Evolutionary conservation across 2,888 invertebrate species (phyloP).

Genomic region (Trypoxylon attenuatum): DNA sequence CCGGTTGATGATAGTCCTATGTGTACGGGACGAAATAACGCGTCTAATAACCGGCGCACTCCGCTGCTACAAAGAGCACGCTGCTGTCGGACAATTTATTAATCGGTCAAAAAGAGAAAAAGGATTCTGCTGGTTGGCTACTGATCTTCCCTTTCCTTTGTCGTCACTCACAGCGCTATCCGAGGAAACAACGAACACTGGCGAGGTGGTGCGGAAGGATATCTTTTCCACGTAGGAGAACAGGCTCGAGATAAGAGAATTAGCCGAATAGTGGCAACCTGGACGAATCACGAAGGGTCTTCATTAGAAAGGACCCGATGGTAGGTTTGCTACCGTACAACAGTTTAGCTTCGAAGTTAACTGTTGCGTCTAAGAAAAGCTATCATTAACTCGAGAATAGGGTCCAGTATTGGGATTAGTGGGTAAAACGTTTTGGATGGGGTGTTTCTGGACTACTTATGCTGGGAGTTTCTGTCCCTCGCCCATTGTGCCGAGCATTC

Average conservation of each 20-base stretch:
- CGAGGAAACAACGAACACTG: too few relatives aligned
- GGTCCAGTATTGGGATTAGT: conserved; percentile 58
- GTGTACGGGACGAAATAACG: conserved; percentile 29
- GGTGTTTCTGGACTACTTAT: conserved; percentile 54
- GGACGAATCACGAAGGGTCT: conserved; percentile 48
- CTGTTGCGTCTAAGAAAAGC: conserved; percentile 59
- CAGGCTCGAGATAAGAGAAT: conserved; percentile 29
- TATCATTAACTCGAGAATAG: conserved; percentile 58
- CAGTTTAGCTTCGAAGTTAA: conserved; percentile 53
- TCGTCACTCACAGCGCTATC: too few relatives aligned
- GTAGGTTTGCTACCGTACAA: conserved; percentile 51
- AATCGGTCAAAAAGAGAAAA: not conserved
- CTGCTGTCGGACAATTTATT: not conserved
- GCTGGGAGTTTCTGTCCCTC: conserved; percentile 19
- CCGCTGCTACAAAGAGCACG: not conserved
- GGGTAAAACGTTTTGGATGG: conserved; percentile 54
- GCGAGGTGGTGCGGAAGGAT: too few relatives aligned
- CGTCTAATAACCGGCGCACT: conserved; percentile 15
- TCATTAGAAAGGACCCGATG: conserved; percentile 53
- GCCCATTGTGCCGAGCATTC: conserved; percentile 9
- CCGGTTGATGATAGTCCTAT: conserved; percentile 35
- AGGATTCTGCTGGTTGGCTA: too few relatives aligned
- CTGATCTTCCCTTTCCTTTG: not conserved
- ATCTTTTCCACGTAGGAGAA: too few relatives aligned
- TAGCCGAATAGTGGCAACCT: conserved; percentile 45